Conservation (phyloP, 2,888 invertebrate species). For the Phragmatobia fuliginosa region DNA sequence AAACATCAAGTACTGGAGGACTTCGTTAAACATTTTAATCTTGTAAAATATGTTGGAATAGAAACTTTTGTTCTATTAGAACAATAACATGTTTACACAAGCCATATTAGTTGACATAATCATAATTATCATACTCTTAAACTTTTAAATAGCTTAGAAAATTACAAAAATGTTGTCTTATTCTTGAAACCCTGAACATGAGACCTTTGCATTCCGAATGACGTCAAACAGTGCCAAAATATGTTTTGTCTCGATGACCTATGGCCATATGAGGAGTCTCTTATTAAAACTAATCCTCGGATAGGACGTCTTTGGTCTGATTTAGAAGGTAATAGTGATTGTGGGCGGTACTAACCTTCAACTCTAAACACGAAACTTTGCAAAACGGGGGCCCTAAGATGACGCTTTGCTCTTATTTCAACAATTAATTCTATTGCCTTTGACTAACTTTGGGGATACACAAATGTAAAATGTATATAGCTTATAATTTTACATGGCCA, state of each 20-base stretch:
- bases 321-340: conserved; percentile 23
- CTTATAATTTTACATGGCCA: too few relatives aligned
- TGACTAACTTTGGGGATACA: too few relatives aligned
- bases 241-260: neutral
- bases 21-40: neutral
- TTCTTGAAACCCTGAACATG: neutral
- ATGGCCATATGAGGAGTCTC: neutral
- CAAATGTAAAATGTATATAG: too few relatives aligned
- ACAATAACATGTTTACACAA: neutral
- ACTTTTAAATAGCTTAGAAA: neutral
- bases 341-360: conserved; percentile 38
- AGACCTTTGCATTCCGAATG: neutral
- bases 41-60: neutral
- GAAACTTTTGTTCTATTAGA: neutral
- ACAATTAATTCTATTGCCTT: neutral
- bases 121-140: neutral
- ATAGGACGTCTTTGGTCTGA: neutral
- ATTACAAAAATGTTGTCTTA: neutral
- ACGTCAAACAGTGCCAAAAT: neutral
- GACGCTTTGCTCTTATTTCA: conserved; percentile 15
- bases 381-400: conserved; percentile 30
- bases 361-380: conserved; percentile 31
- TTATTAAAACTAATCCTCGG: neutral
- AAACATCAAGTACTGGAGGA: too few relatives aligned
- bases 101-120: neutral